Evolutionary conservation across 2,797 vertebrate genomes (phyloP).

Genomic region (Pitangus sulphuratus): DNA sequence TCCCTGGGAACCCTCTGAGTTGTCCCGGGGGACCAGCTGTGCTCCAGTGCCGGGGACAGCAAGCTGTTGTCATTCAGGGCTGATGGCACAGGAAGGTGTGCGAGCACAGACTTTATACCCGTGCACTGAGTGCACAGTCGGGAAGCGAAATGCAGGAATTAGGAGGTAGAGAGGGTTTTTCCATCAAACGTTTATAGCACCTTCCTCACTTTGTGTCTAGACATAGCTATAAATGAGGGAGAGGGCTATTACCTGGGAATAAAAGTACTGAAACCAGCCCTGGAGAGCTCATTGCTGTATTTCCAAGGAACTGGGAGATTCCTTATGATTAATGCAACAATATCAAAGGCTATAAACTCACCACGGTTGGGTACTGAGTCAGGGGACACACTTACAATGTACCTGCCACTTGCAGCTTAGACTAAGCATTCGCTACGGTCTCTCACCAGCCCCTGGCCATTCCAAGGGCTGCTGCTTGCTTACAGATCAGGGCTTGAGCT

Average conservation of each 20-base stretch:
- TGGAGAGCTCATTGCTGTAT: background rate
- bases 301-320: slow-evolving; percentile 35
- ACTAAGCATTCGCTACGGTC: background rate
- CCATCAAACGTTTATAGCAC: slow-evolving; percentile 25
- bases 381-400: background rate
- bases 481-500: background rate
- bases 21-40: accelerated
- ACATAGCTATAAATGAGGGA: slow-evolving; percentile 56
- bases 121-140: accelerated
- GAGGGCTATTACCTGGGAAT: slow-evolving; percentile 50
- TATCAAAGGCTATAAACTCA: slow-evolving; percentile 5
- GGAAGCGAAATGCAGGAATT: background rate
- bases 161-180: background rate
- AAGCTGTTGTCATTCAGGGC: background rate
- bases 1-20: background rate
- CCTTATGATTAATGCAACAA: slow-evolving; percentile 16
- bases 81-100: background rate
- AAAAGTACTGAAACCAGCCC: slow-evolving; percentile 24
- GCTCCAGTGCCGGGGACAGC: accelerated
- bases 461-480: background rate
- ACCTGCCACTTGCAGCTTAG: slow-evolving; percentile 6
- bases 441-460: background rate
- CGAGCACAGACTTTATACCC: background rate
- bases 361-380: background rate
- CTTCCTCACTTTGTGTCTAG: slow-evolving; percentile 44